Conservation (phyloP, 2,113 vertebrate genomes). For the Taurulus bubalis region DNA sequence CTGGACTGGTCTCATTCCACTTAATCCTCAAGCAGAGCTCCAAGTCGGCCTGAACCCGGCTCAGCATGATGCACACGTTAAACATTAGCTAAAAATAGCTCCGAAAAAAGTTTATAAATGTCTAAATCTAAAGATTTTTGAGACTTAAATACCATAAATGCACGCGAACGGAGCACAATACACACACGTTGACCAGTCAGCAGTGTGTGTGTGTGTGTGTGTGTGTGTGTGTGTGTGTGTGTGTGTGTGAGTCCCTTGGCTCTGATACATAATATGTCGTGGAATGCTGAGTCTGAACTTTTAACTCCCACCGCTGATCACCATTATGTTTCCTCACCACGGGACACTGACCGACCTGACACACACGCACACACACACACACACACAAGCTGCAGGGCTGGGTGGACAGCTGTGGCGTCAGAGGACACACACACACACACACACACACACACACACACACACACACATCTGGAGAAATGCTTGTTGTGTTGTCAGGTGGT, state of each 20-base stretch:
- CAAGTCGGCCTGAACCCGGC: neutral
- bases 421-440: constrained; percentile 53
- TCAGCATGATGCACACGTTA: too few relatives aligned
- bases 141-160: neutral
- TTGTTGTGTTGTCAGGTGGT: constrained; percentile 65
- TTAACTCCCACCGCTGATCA: constrained; percentile 69
- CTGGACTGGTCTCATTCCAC: neutral
- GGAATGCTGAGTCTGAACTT: constrained; percentile 76
- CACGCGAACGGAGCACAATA: neutral
- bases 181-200: constrained; percentile 15
- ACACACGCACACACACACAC: constrained; percentile 33
- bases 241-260: constrained; percentile 56
- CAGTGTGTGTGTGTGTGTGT: constrained; percentile 16
- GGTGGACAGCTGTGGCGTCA: constrained; percentile 76
- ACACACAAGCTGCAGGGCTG: constrained; percentile 59
- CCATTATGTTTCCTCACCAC: constrained; percentile 57
- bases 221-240: constrained; percentile 9
- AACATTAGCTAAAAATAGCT: neutral
- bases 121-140: neutral
- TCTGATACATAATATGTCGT: constrained; percentile 72
- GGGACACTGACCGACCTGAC: constrained; percentile 36
- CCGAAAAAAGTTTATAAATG: neutral
- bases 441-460: constrained; percentile 36
- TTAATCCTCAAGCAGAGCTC: too few relatives aligned
- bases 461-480: constrained; percentile 77